Conservation (phyloP, 2,888 invertebrate species). For the Zaprionus bogoriensis region DNA sequence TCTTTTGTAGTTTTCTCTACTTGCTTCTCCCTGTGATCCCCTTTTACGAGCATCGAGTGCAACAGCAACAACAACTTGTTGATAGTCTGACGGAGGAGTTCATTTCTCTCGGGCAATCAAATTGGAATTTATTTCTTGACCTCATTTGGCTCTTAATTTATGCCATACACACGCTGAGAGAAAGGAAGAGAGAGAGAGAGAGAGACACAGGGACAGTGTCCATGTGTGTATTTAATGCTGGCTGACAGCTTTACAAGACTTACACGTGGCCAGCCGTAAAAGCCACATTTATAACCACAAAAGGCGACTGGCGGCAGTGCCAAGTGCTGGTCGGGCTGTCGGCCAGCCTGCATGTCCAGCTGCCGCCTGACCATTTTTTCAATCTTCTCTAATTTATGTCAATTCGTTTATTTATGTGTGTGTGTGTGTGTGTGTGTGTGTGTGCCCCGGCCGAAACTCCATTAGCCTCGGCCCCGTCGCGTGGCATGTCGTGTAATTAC, state of each 20-base stretch:
- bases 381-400: slow-evolving; percentile 75
- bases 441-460: slow-evolving; percentile 44
- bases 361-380: slow-evolving; percentile 49
- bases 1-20: not conserved
- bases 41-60: slow-evolving; percentile 6
- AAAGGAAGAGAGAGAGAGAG: not conserved
- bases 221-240: slow-evolving; percentile 56
- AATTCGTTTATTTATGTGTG: slow-evolving; percentile 70
- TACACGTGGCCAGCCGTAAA: slow-evolving; percentile 46
- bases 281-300: slow-evolving; percentile 55
- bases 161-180: slow-evolving; percentile 31
- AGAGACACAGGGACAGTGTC: slow-evolving; percentile 6
- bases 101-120: slow-evolving; percentile 53
- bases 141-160: slow-evolving; percentile 70
- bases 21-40: not conserved
- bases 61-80: slow-evolving; percentile 23
- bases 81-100: slow-evolving; percentile 22
- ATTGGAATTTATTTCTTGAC: slow-evolving; percentile 72
- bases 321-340: not conserved
- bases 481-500: slow-evolving; percentile 60
- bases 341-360: not conserved
- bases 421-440: not conserved
- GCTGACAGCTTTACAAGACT: slow-evolving; percentile 49
- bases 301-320: not conserved
- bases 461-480: slow-evolving; percentile 46